Base-by-base conservation (phyloP, 2,113 vertebrate species). In the Heptranchias perlo region DNA sequence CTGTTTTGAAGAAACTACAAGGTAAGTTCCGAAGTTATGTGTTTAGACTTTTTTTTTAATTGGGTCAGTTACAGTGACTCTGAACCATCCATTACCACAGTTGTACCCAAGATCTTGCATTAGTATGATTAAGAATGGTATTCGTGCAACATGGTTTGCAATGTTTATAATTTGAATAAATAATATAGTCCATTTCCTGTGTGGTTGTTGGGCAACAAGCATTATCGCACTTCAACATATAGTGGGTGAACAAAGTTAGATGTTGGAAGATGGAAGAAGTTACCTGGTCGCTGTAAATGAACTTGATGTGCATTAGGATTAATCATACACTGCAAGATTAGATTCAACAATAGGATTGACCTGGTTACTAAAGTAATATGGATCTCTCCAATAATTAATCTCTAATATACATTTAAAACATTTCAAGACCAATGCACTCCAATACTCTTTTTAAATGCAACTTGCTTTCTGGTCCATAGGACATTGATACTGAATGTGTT, bases 1-100 rank as follows among this genome's bases (percentile, higher is more conserved):
- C 99, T 47, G 99, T 99, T 96, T 97, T 99, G 96, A 99, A 99
- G 98, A 99, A 99, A 97, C 97, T 99, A 64, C 99, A 99, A 98
- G 99, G 99, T 99, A 98, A 98, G 98, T 58, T 95, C 96, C 65
- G 96, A 94, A 65, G 10, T 96, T 73, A 93, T 23, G 0, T 39
- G 31, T 23, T 92, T 39, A 39, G 89, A 23, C n/a, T 62, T 0
- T 61, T 16, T 93, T 6, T 61, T 11, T 93, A 1, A 82, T 44
- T 91, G 13, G 58, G 58, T 39, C 58, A 62, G 14, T 62, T 89
- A 54, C 23, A 31, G 58, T 93, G 10, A 31, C 7, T 87, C 84
- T 28, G 5, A 87, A 87, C 47, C 7, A 52, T 54, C 28, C 21
- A 54, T 54, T 35, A 14, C 13, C 28, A 89, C 28, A 54, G 49